Percentiles rank a stretch among this genome's conserved stretches.
Evolutionary conservation across 2,113 vertebrate species (phyloP).

Genomic region (Ammodytes marinus): DNA sequence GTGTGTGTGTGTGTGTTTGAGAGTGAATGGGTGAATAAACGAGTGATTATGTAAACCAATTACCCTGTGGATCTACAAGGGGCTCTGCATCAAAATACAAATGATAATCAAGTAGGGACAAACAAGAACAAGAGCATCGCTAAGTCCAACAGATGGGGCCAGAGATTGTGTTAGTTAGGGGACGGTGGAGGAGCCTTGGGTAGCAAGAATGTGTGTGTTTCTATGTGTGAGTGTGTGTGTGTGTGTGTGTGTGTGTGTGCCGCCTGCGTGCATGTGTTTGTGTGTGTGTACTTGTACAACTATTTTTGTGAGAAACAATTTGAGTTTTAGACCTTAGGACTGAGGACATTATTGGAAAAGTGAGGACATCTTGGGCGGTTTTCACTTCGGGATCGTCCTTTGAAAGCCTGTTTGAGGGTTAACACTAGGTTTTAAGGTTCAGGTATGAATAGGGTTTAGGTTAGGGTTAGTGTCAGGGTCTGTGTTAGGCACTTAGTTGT

Average conservation of each 20-base stretch:
- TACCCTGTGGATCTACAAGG: slow-evolving; percentile 33
- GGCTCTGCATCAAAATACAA: slow-evolving; percentile 35
- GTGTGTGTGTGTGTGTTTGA: slow-evolving; percentile 41
- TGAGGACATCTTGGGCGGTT: too few relatives aligned
- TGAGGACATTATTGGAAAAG: too few relatives aligned
- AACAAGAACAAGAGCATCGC: slow-evolving; percentile 37
- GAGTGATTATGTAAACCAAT: background rate
- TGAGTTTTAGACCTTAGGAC: too few relatives aligned
- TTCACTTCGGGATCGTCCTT: too few relatives aligned
- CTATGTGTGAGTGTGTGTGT: slow-evolving; percentile 8
- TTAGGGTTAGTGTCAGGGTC: too few relatives aligned
- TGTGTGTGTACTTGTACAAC: background rate
- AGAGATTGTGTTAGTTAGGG: slow-evolving; percentile 28
- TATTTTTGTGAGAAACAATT: too few relatives aligned
- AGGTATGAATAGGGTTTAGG: too few relatives aligned
- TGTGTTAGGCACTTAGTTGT: too few relatives aligned
- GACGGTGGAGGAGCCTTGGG: slow-evolving; percentile 10
- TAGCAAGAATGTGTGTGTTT: background rate
- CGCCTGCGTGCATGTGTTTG: background rate
- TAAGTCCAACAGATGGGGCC: slow-evolving; percentile 39
- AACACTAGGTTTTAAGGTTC: too few relatives aligned
- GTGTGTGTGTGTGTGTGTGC: slow-evolving; percentile 7
- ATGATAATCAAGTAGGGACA: slow-evolving; percentile 3
- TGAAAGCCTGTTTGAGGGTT: too few relatives aligned
- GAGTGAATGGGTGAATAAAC: background rate